Evolutionary conservation across 2,797 vertebrate species (phyloP), one percentile per base, ranked within the genome.

Genomic region (Schizopygopsis malacanthus): DNA sequence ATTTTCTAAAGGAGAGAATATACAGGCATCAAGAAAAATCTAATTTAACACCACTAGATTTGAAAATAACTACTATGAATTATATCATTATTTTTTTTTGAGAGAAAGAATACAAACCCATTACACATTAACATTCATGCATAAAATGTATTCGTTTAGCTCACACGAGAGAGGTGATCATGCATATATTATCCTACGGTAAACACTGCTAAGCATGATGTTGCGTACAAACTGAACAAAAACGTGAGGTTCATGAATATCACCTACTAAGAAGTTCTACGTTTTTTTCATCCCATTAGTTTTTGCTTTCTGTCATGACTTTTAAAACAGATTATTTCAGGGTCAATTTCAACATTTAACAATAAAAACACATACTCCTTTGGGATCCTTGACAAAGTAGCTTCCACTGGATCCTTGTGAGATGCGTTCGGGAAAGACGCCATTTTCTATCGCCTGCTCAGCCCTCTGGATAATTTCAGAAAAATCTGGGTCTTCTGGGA

Each of bases 381-480:
- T 99, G 79, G 95, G 91, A 92, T 99, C 98, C 94, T 98, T 99
- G 85, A 99, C 97, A 91, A 99, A 99, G 91, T 99, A 99, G 93
- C 98, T 99, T 84, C 98, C 98, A 80, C 98, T 99, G 88, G 98
- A 99, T 43, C 98, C 98, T 93, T 99, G 98, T 59, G 96, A 97
- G 89, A 99, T 99, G 91, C 98, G 96, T 93, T 99, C 97, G 2
- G 98, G 98, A 87, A 96, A 96, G 84, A 97, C 93, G 15, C 96
- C 97, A n/a, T 90, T 92, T 89, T 99, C 97, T 33, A 98, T 97
- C 37, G 98, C 97, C 92, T 97, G 97, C 73, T 99, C 98, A 0
- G 96, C 95, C 93, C 89, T 95, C 90, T 96, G 93, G 91, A 99
- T 92, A 50, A 97, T 95, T 86, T 98, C 97, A 22, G 96, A 95